Evolutionary conservation across 2,113 vertebrate species (phyloP), one percentile per base, ranked within the genome.

Genomic region (Willisornis vidua): DNA sequence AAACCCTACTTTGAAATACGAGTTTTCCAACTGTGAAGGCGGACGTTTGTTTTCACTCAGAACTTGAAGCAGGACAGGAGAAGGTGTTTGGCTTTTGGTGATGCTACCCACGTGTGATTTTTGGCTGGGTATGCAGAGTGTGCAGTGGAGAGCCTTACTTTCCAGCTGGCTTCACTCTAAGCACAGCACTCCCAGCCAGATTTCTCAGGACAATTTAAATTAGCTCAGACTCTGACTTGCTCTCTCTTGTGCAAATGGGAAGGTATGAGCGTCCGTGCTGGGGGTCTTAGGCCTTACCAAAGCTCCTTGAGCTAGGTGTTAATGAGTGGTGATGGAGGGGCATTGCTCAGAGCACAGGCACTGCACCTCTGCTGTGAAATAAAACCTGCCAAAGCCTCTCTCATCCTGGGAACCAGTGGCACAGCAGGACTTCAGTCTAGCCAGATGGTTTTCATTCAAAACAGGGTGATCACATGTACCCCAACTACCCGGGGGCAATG

Each of bases 1-100:
- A 59, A 90, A 43, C 48, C 82, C 19, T 96, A 5, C 75, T 35
- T 78, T 92, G 65, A 96, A 93, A 92, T 92, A 84, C 19, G 83
- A 76, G 68, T 93, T 96, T 96, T 93, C 86, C 94, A 92, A 14
- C 52, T 1, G 11, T 65, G 90, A 88, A 92, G 76, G 76, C 0
- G 1, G 68, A 67, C 23, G 1, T 89, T 96, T 95, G 65, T 94
- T 96, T 96, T 92, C 88, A 95, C 57, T 58, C 52, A 87, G 61
- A 86, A 72, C 85, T 89, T 35, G 57, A 92, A 65, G 79, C 72
- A 84, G 92, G 95, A 72, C 75, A 65, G 88, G 61, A 90, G 66
- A 94, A 97, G 85, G 90, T 92, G 93, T 90, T 93, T 95, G 92
- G 45, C 14, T 94, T 93, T 96, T 29, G n/a, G 86, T 25, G 33